Evolutionary conservation across 1,140 invertebrate genomes (phyloP).

Genomic region (Cephus cinctus): DNA sequence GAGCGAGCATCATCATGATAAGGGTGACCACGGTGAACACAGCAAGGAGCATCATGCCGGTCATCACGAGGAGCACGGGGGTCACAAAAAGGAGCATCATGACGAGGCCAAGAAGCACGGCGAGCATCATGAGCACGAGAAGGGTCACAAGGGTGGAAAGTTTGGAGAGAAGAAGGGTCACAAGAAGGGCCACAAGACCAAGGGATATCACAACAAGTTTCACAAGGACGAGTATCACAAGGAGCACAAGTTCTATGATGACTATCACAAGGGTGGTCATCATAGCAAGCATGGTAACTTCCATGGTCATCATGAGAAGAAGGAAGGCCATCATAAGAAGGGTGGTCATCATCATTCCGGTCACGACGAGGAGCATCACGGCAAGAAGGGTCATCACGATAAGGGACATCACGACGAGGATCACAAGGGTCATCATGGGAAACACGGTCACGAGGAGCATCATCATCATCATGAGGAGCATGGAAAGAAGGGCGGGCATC

Average conservation of each 20-base stretch:
- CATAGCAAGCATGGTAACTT: constrained; percentile 69
- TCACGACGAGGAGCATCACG: constrained; percentile 65
- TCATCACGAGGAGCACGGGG: constrained; percentile 61
- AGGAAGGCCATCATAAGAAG: constrained; percentile 66
- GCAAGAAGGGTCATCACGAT: constrained; percentile 69
- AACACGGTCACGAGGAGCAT: constrained; percentile 63
- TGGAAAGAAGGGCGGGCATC: constrained; percentile 64
- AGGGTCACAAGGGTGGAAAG: constrained; percentile 67
- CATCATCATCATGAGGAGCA: constrained; percentile 60
- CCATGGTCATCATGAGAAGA: constrained; percentile 67
- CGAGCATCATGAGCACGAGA: constrained; percentile 60
- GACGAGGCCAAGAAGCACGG: constrained; percentile 63
- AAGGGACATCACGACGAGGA: constrained; percentile 71
- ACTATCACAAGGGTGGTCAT: constrained; percentile 71
- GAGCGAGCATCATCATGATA: constrained; percentile 65
- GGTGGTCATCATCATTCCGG: constrained; percentile 66
- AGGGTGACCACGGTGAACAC: constrained; percentile 68
- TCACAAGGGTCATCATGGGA: constrained; percentile 67
- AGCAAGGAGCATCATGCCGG: constrained; percentile 54
- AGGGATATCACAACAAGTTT: constrained; percentile 72
- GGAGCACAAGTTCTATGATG: constrained; percentile 77
- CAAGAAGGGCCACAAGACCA: constrained; percentile 64
- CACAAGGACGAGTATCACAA: constrained; percentile 77
- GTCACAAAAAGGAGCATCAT: constrained; percentile 61
- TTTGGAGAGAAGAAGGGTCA: constrained; percentile 68